Evolutionary conservation across 2,888 invertebrate species (phyloP).

Genomic region (Tipula confusa): DNA sequence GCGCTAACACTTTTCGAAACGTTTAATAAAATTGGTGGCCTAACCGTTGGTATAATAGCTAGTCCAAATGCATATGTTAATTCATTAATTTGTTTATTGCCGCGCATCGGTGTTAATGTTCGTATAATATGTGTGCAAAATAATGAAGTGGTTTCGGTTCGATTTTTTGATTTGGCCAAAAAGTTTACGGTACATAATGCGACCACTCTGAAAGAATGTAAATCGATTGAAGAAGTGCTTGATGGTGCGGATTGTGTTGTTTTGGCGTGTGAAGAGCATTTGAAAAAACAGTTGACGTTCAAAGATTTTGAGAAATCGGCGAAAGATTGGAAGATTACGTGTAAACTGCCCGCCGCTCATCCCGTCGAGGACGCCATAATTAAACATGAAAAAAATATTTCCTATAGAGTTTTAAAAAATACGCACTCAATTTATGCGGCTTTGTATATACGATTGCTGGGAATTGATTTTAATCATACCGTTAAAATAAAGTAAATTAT

Average conservation of each 20-base stretch:
- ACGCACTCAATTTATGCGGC: neutral
- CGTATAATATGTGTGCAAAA: neutral
- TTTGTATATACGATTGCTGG: neutral
- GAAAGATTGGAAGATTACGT: neutral
- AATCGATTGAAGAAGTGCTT: neutral
- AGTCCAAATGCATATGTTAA: neutral
- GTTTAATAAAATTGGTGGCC: neutral
- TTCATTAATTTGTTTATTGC: neutral
- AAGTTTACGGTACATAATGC: neutral
- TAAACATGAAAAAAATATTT: neutral
- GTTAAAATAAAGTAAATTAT: neutral
- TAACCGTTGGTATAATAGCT: neutral
- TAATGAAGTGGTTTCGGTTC: neutral
- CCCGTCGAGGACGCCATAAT: neutral
- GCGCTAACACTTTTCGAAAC: neutral
- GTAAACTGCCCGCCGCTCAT: neutral
- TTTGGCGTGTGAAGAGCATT: neutral
- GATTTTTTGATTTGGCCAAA: neutral
- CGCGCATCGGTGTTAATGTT: neutral
- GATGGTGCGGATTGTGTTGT: neutral
- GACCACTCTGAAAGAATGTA: neutral
- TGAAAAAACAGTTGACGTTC: neutral
- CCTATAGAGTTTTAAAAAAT: neutral
- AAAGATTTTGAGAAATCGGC: neutral
- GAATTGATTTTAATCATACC: neutral